Evolutionary conservation across 2,888 invertebrate species (phyloP).

Genomic region (Mesoligia furuncula): DNA sequence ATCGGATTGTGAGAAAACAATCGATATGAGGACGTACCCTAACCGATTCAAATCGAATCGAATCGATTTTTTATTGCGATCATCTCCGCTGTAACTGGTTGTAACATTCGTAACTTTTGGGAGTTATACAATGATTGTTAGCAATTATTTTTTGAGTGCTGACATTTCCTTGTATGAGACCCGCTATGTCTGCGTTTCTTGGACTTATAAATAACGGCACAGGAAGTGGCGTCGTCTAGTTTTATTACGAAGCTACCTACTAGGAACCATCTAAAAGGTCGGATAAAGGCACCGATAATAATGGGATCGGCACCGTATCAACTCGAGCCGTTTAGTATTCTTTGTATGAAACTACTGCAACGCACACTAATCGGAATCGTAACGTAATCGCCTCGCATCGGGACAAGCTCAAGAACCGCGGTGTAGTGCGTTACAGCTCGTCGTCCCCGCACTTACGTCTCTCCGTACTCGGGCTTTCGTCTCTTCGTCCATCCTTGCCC

Average conservation of each 20-base stretch:
- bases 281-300: no score
- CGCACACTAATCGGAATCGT: no score
- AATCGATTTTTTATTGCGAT: conserved; percentile 55
- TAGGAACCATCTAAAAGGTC: background rate
- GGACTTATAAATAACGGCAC: background rate
- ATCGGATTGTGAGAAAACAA: conserved; percentile 57
- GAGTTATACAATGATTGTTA: conserved; percentile 41
- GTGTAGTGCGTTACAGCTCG: no score
- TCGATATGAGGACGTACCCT: conserved; percentile 47
- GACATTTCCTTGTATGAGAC: conserved; percentile 12
- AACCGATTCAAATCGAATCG: conserved; percentile 44
- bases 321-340: no score
- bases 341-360: no score
- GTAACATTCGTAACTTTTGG: conserved; percentile 40
- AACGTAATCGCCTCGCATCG: no score
- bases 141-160: conserved; percentile 15
- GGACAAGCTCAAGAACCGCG: no score
- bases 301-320: no score
- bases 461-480: no score
- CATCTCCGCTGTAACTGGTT: conserved; percentile 49
- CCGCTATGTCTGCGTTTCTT: background rate
- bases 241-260: background rate
- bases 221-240: background rate
- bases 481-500: no score
- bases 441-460: no score